phyloP scores from a whole-genome alignment of 2,888 invertebrate species.

The Euzetes globulus region DNA sequence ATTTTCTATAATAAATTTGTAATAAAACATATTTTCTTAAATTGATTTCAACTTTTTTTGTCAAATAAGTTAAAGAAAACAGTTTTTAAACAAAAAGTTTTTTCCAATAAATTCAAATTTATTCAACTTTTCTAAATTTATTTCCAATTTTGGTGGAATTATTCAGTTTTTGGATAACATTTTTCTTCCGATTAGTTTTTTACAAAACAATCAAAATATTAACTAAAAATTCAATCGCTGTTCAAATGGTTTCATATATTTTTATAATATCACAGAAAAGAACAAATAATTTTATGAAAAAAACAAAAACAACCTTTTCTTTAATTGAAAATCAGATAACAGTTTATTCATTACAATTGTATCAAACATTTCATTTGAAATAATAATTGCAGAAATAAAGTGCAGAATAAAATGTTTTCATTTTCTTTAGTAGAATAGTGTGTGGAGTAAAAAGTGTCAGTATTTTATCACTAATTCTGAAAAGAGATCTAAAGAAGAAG shows the following conservation, averaged over 20 bases:
- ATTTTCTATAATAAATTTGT: neutral
- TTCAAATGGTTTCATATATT: neutral
- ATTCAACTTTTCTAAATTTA: neutral
- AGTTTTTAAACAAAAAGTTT: neutral
- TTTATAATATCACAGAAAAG: slow-evolving; percentile 1
- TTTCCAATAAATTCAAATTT: neutral
- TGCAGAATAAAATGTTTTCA: neutral
- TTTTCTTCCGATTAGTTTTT: neutral
- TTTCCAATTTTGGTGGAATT: neutral
- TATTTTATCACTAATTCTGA: neutral
- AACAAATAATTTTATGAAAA: neutral
- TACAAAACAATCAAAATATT: neutral
- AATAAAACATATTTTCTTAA: neutral
- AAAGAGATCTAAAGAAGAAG: neutral
- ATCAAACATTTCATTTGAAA: neutral
- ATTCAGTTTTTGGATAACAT: neutral
- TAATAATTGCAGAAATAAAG: neutral
- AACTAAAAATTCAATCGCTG: neutral
- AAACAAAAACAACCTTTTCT: neutral
- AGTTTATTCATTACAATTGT: neutral
- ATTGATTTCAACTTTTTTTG: neutral
- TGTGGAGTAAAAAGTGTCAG: neutral
- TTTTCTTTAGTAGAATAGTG: neutral
- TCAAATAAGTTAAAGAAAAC: neutral
- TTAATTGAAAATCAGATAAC: neutral